Conservation (phyloP, 2,888 invertebrate species). For the Ochropleura leucogaster region DNA sequence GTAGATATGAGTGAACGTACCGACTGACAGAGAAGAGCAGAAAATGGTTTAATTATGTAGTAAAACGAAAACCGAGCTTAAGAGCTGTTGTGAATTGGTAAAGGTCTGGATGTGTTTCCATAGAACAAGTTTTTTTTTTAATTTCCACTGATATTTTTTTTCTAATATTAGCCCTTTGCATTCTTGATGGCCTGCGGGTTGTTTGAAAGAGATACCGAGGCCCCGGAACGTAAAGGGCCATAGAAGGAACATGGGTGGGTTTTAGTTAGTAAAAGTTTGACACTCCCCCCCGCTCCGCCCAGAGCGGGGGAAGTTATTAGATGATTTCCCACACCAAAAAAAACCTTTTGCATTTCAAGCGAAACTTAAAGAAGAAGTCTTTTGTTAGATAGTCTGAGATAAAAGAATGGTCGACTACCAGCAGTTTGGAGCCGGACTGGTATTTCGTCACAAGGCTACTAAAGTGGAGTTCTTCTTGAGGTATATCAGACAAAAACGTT, state of each 20-base stretch:
- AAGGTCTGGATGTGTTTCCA: neutral
- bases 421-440: neutral
- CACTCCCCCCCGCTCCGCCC: too few relatives aligned
- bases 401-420: neutral
- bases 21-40: neutral
- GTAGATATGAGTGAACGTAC: conserved; percentile 29
- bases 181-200: too few relatives aligned
- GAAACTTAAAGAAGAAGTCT: too few relatives aligned
- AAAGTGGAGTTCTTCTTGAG: neutral
- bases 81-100: neutral
- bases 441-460: neutral
- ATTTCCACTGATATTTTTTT: neutral
- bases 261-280: too few relatives aligned
- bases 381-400: too few relatives aligned
- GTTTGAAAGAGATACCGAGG: too few relatives aligned
- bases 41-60: neutral
- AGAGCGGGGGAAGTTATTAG: too few relatives aligned
- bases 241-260: too few relatives aligned
- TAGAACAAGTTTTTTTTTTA: neutral
- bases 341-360: too few relatives aligned
- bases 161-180: neutral
- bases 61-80: neutral
- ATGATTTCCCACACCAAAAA: too few relatives aligned
- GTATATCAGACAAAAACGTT: too few relatives aligned
- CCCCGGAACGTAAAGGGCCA: too few relatives aligned